Conservation (phyloP, 2,888 invertebrate species). For the Ectemnius continuus region DNA sequence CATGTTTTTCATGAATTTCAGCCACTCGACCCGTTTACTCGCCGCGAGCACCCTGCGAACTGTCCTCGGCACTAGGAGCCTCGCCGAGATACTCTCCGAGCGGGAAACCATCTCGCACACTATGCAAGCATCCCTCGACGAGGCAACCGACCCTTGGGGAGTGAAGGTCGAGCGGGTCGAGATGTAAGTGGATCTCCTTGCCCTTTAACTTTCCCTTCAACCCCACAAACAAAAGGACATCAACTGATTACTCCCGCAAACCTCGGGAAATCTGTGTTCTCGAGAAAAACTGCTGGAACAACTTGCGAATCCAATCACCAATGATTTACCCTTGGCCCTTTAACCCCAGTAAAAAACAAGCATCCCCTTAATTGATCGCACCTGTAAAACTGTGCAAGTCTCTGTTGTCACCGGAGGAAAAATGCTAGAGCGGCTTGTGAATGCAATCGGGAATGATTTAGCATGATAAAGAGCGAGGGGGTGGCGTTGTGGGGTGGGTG, state of each 20-base stretch:
- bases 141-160: conserved; percentile 95
- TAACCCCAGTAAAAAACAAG: background rate
- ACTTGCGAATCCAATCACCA: too few relatives aligned
- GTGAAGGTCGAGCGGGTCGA: conserved; percentile 96
- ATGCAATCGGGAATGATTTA: conserved; percentile 18
- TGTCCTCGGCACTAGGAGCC: conserved; percentile 93
- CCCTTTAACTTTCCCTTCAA: too few relatives aligned
- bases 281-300: too few relatives aligned
- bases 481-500: too few relatives aligned
- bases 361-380: background rate
- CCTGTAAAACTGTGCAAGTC: background rate
- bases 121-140: conserved; percentile 92
- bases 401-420: background rate
- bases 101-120: conserved; percentile 93
- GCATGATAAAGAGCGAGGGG: background rate
- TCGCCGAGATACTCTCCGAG: conserved; percentile 95
- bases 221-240: too few relatives aligned
- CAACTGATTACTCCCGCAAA: too few relatives aligned
- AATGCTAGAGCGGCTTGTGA: background rate
- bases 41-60: conserved; percentile 93
- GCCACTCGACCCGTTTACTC: conserved; percentile 89
- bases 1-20: conserved; percentile 67
- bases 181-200: conserved; percentile 83
- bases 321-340: too few relatives aligned
- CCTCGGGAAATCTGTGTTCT: too few relatives aligned